Percentiles rank a stretch among this genome's conserved stretches.
phyloP scores from a whole-genome alignment of 2,888 invertebrate genomes.

The Acanthosepion lycidas region DNA sequence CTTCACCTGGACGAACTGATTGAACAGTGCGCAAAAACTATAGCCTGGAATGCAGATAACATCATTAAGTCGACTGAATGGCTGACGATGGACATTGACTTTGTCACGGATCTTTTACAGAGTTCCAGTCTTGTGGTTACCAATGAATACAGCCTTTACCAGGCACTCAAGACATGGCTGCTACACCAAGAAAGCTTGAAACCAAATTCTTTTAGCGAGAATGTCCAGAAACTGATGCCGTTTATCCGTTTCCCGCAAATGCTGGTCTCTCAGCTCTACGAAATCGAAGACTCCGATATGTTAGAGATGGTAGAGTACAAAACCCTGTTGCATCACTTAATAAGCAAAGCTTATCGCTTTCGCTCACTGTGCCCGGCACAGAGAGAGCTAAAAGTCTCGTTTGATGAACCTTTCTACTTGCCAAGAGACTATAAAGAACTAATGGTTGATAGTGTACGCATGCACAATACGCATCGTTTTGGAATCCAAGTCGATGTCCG shows the following conservation, averaged over 20 bases:
- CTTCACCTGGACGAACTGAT: slow-evolving; percentile 68
- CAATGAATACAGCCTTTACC: slow-evolving; percentile 68
- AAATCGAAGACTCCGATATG: slow-evolving; percentile 65
- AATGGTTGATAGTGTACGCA: slow-evolving; percentile 72
- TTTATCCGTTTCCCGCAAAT: slow-evolving; percentile 74
- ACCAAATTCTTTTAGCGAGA: slow-evolving; percentile 54
- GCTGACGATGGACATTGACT: slow-evolving; percentile 73
- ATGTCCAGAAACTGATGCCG: slow-evolving; percentile 66
- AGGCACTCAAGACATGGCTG: slow-evolving; percentile 69
- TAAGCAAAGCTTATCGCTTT: slow-evolving; percentile 73
- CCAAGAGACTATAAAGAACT: slow-evolving; percentile 73
- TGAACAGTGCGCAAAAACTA: slow-evolving; percentile 72
- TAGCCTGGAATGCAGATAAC: slow-evolving; percentile 73
- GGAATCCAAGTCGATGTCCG: slow-evolving; percentile 74
- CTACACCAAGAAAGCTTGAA: slow-evolving; percentile 58
- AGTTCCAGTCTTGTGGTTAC: slow-evolving; percentile 71
- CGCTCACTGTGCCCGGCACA: slow-evolving; percentile 72
- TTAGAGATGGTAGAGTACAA: slow-evolving; percentile 56
- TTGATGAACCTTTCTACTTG: slow-evolving; percentile 67
- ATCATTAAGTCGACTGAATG: slow-evolving; percentile 70
- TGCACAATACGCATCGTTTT: slow-evolving; percentile 74
- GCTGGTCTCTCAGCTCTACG: slow-evolving; percentile 69
- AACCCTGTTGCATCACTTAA: slow-evolving; percentile 62
- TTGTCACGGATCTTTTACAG: slow-evolving; percentile 70
- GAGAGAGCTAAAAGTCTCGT: slow-evolving; percentile 63